Evolutionary conservation across 2,797 vertebrate genomes (phyloP).

Genomic region (Chaetodon trifasciatus): DNA sequence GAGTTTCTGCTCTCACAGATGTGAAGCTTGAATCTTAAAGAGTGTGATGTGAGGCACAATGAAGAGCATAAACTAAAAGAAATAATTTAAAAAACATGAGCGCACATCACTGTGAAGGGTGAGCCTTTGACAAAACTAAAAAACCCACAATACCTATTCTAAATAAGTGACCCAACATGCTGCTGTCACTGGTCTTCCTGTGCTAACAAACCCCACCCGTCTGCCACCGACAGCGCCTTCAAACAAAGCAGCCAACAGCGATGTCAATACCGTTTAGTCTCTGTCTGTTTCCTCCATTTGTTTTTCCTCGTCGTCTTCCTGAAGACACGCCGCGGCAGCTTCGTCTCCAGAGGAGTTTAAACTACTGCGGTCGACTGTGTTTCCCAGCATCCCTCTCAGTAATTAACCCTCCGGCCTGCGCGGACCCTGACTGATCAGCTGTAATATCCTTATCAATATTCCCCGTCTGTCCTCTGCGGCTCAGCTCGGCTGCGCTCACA

Average conservation of each 20-base stretch:
- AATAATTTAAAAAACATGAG: too few relatives aligned
- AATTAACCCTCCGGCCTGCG: constrained; percentile 66
- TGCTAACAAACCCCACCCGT: constrained; percentile 7
- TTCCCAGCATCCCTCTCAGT: constrained; percentile 69
- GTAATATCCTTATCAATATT: constrained; percentile 76
- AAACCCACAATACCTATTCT: background rate
- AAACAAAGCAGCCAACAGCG: constrained; percentile 22
- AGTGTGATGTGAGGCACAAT: too few relatives aligned
- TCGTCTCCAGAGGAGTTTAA: constrained; percentile 49
- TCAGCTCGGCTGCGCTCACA: constrained; percentile 41
- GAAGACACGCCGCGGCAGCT: constrained; percentile 41
- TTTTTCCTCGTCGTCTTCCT: constrained; percentile 45
- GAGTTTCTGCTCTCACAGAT: too few relatives aligned
- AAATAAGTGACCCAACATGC: background rate
- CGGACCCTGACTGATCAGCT: constrained; percentile 57
- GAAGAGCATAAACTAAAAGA: too few relatives aligned
- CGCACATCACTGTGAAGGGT: background rate
- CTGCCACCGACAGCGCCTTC: constrained; percentile 5
- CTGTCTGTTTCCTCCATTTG: constrained; percentile 40
- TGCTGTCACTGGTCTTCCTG: background rate
- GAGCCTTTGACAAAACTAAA: background rate
- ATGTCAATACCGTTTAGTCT: constrained; percentile 42
- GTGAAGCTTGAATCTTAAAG: too few relatives aligned
- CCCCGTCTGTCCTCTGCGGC: constrained; percentile 47
- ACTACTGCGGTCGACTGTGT: constrained; percentile 45